A percentile compares a stretch with the other conserved stretches of the same genome.
phyloP scores from a whole-genome alignment of 2,113 vertebrate species.

The Scomber japonicus region DNA sequence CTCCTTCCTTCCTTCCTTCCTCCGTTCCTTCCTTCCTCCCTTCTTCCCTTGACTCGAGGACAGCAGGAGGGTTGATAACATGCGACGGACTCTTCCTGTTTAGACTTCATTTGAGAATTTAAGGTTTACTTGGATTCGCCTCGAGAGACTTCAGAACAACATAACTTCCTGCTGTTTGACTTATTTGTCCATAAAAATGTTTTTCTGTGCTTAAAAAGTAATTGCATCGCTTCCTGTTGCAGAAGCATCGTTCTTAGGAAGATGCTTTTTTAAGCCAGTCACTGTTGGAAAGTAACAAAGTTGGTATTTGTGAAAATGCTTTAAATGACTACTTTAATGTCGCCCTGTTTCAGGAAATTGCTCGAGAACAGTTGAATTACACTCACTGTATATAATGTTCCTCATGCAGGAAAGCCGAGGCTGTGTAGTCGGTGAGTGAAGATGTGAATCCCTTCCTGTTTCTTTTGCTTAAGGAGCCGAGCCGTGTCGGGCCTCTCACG shows the following conservation, averaged over 20 bases:
- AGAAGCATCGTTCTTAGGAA: not conserved
- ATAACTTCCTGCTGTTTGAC: no score
- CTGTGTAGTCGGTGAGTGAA: not conserved
- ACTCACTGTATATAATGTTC: constrained; percentile 4
- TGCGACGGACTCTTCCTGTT: no score
- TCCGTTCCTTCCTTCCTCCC: no score
- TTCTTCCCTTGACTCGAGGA: no score
- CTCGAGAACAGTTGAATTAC: constrained; percentile 28
- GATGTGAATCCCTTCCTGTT: constrained; percentile 3
- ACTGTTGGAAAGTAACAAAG: not conserved
- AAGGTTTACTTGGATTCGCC: no score
- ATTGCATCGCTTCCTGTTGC: not conserved
- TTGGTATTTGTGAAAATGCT: constrained; percentile 1
- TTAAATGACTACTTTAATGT: constrained; percentile 15
- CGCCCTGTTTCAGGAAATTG: not conserved
- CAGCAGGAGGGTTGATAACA: no score
- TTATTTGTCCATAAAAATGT: no score
- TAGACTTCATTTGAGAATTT: no score
- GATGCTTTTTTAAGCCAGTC: not conserved
- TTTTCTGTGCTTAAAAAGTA: not conserved
- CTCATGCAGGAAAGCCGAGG: not conserved
- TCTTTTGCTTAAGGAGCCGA: constrained; percentile 14
- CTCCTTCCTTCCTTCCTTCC: no score
- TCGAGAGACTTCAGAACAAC: no score
- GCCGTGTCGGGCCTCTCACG: not conserved